phyloP scores from a whole-genome alignment of 2,888 invertebrate genomes.

The Athalia cordata region DNA sequence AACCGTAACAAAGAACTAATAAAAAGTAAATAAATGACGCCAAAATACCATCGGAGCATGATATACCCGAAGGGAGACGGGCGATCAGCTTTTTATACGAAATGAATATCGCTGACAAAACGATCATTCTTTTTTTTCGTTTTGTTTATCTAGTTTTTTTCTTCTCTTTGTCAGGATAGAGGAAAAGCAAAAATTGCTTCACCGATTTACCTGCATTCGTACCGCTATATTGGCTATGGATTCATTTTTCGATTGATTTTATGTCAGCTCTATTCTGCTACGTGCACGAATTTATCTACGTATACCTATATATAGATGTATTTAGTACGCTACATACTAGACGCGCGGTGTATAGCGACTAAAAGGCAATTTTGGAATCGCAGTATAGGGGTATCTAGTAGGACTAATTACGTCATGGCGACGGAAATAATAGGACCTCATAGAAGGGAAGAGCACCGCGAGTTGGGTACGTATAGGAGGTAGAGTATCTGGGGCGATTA shows the following conservation, averaged over 20 bases:
- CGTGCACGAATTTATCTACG: neutral
- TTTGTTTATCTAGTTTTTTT: neutral
- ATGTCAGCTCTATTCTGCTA: neutral
- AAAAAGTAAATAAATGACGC: no score
- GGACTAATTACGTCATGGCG: constrained; percentile 38
- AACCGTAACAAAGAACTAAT: no score
- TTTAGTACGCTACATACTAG: no score
- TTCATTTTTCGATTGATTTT: constrained; percentile 28
- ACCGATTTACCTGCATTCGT: neutral
- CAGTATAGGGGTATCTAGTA: neutral
- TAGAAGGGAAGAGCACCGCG: constrained; percentile 7
- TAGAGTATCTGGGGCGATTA: constrained; percentile 41
- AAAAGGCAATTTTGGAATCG: constrained; percentile 40
- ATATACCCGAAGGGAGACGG: no score
- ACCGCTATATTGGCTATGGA: neutral
- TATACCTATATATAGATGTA: no score
- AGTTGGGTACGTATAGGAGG: neutral
- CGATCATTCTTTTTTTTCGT: neutral
- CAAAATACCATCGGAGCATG: no score
- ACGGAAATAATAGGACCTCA: constrained; percentile 32
- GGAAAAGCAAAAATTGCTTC: no score
- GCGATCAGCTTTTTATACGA: no score
- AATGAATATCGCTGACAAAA: no score
- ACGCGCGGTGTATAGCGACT: neutral
- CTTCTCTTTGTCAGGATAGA: neutral